Base-by-base conservation (phyloP, 2,797 vertebrate genomes). In the Moxostoma hubbsi region DNA sequence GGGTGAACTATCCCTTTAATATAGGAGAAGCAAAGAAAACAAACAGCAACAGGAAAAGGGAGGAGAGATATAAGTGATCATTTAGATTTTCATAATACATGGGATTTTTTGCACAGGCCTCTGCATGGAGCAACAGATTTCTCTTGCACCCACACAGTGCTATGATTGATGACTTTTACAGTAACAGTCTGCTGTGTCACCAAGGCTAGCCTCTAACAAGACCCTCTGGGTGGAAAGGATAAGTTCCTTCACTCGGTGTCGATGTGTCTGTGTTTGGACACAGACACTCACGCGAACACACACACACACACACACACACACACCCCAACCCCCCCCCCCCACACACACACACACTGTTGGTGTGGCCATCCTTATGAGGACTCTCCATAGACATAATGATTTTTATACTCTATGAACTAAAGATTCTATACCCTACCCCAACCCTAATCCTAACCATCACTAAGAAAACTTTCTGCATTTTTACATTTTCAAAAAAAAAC, bases 201-300 rank as follows among this genome's bases (percentile, higher is more conserved):
- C 53, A 15, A 5, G 8, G 61, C 65, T 69, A 45, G 71, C 65
- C 71, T 82, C 65, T 82, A 82, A 82, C 76, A 75, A 75, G 81
- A 82, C 71, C 81, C 81, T 71, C 76, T 74, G 81, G 73, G 81
- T 75, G 54, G 61, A 75, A 24, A 67, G 16, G 76, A 63, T 70
- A 57, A 77, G 67, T 71, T 71, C 67, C 55, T 64, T 71, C 47
- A 50, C 65, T 59, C 7, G 9, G 18, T 80, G 54, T 68, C n/a
- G 10, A 68, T 47, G 53, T 59, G 62, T 72, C 51, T 80, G 81
- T 11, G 49, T 58, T 54, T 64, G 62, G 76, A 66, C 8, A 16
- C 2, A 24, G 1, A 24, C 18, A 24, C 18, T 2, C 24, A 24
- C 24, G 2, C 24, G 2, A 1, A 24, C 24, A 2, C 24, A 24